Percentiles rank a stretch among this genome's conserved stretches.
phyloP scores from a whole-genome alignment of 2,113 vertebrate species.

The Labeo rohita region DNA sequence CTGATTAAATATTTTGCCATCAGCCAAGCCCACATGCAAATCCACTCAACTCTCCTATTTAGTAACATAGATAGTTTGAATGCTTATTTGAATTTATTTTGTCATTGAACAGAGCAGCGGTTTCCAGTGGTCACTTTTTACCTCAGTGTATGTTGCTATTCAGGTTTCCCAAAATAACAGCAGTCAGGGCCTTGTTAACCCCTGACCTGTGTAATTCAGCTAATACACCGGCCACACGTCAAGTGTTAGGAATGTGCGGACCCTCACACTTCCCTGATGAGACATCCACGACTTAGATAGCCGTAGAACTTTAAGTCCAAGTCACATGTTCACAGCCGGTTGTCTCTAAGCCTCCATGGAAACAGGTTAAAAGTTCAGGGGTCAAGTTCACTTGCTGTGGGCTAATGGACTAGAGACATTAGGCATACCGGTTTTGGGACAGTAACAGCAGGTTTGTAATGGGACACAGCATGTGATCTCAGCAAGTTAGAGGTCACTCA shows the following conservation, averaged over 20 bases:
- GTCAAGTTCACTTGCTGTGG: constrained; percentile 19
- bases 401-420: constrained; percentile 8
- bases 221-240: constrained; percentile 5
- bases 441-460: constrained; percentile 21
- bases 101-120: constrained; percentile 39
- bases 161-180: constrained; percentile 15
- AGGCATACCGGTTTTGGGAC: not conserved
- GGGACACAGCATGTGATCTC: constrained; percentile 18
- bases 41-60: constrained; percentile 18
- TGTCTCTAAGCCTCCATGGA: not conserved
- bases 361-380: constrained; percentile 36
- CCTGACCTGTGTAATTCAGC: constrained; percentile 37
- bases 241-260: not conserved
- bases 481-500: not conserved
- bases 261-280: not conserved
- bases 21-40: constrained; percentile 52
- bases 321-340: not conserved
- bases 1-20: constrained; percentile 18
- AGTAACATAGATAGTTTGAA: constrained; percentile 29
- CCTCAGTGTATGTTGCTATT: not conserved
- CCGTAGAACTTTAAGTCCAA: not conserved
- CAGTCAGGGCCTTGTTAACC: constrained; percentile 41
- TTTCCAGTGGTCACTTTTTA: constrained; percentile 43
- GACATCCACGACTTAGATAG: not conserved
- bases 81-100: constrained; percentile 53